These are phyloP conservation scores for Ibidorhyncha struthersii DNA, from an alignment of 2,113 vertebrate species.

Conservation along the genomic window DNA sequence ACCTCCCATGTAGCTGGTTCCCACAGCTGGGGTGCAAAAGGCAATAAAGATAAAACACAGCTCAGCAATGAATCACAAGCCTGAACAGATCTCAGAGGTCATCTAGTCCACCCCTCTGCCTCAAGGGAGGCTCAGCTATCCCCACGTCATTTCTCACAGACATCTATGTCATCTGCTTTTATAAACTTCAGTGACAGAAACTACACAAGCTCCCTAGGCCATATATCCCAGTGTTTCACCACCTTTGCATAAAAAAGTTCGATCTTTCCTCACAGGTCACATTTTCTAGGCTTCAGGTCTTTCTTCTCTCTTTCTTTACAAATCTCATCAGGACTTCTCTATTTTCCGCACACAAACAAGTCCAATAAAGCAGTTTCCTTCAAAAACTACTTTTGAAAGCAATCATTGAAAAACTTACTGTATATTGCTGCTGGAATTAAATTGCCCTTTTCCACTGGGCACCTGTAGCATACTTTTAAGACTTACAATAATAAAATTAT, in stretches of 20 bases:
- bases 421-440: neutral
- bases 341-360: neutral
- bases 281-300: neutral
- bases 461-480: neutral
- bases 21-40: constrained; percentile 1
- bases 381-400: neutral
- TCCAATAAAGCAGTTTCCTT: neutral
- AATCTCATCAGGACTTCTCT: neutral
- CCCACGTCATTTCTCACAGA: constrained; percentile 13
- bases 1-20: constrained; percentile 22
- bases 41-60: constrained; percentile 46
- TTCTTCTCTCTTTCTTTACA: neutral
- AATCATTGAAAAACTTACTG: neutral
- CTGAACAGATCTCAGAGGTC: constrained; percentile 39
- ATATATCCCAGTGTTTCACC: neutral
- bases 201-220: neutral
- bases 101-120: neutral
- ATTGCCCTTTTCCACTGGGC: neutral
- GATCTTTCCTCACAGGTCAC: neutral
- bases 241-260: neutral
- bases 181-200: neutral
- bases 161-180: constrained; percentile 14
- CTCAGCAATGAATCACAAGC: neutral
- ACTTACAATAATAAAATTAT: neutral
- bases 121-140: constrained; percentile 18